Conservation (phyloP, 2,888 invertebrate species). For the Meiosimyza decipiens region DNA sequence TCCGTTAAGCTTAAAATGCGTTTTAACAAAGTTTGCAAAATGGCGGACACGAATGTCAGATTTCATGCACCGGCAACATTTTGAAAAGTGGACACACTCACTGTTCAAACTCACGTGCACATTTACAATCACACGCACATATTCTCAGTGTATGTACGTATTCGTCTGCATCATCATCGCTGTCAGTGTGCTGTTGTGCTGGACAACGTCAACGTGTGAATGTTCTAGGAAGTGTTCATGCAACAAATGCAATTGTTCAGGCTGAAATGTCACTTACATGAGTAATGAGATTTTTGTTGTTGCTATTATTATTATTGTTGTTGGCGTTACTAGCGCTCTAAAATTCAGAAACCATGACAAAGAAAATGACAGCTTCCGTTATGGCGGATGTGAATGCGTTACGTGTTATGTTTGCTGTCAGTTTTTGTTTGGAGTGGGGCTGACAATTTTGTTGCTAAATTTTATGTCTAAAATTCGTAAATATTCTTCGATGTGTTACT, state of each 20-base stretch:
- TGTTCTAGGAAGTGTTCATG: conserved; percentile 20
- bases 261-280: conserved; percentile 45
- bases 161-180: neutral
- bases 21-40: conserved; percentile 34
- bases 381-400: neutral
- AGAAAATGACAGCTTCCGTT: conserved; percentile 6
- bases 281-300: conserved; percentile 41
- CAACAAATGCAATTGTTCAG: conserved; percentile 48
- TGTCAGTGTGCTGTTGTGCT: neutral
- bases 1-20: conserved; percentile 25
- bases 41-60: conserved; percentile 31
- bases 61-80: conserved; percentile 27
- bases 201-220: neutral
- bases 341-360: neutral
- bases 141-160: neutral
- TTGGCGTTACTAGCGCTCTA: neutral
- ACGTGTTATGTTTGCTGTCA: conserved; percentile 4
- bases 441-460: no score
- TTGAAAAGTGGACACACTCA: conserved; percentile 6
- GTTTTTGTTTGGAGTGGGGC: no score
- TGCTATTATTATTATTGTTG: conserved; percentile 14
- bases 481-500: no score
- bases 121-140: no score
- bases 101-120: neutral
- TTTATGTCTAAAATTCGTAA: no score